Conservation (phyloP, 2,797 vertebrate genomes). For the Acanthurus lineatus region DNA sequence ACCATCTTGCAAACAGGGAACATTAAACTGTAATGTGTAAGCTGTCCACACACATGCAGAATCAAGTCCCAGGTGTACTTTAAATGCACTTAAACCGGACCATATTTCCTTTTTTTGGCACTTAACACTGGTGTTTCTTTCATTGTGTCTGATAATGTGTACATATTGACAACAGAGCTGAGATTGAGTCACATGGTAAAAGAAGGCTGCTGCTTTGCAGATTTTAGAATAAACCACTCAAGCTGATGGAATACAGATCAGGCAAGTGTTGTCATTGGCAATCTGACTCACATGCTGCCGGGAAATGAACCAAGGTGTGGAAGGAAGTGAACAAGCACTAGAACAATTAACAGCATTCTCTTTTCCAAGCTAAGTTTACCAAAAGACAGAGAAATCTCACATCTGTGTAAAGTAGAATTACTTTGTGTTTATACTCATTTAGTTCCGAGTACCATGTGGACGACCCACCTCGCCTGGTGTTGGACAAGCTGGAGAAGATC, state of each 20-base stretch:
- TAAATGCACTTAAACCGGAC: constrained; percentile 24
- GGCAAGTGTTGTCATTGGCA: constrained; percentile 78
- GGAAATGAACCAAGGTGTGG: constrained; percentile 80
- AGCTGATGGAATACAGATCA: constrained; percentile 76
- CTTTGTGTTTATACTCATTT: constrained; percentile 70
- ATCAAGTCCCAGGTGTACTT: constrained; percentile 21
- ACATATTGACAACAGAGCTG: constrained; percentile 63
- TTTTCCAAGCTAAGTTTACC: constrained; percentile 64
- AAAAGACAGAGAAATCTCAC: constrained; percentile 61
- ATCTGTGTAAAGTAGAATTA: constrained; percentile 61
- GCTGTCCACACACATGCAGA: constrained; percentile 13
- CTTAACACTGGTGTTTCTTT: constrained; percentile 47
- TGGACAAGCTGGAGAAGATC: constrained; percentile 94
- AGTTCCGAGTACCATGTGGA: constrained; percentile 95
- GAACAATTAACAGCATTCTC: constrained; percentile 72
- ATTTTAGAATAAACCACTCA: constrained; percentile 69
- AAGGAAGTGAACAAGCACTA: constrained; percentile 77
- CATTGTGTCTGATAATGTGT: constrained; percentile 41
- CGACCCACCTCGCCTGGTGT: constrained; percentile 90
- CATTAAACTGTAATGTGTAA: constrained; percentile 6
- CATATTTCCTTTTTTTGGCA: constrained; percentile 50
- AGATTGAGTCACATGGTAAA: constrained; percentile 52
- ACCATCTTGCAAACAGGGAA: constrained; percentile 12
- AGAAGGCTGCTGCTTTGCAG: constrained; percentile 65
- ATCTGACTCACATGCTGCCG: constrained; percentile 74